A percentile compares a stretch with the other conserved stretches of the same genome.
Evolutionary conservation across 1,140 invertebrate genomes (phyloP).

Genomic region (Heliconius hermathena): DNA sequence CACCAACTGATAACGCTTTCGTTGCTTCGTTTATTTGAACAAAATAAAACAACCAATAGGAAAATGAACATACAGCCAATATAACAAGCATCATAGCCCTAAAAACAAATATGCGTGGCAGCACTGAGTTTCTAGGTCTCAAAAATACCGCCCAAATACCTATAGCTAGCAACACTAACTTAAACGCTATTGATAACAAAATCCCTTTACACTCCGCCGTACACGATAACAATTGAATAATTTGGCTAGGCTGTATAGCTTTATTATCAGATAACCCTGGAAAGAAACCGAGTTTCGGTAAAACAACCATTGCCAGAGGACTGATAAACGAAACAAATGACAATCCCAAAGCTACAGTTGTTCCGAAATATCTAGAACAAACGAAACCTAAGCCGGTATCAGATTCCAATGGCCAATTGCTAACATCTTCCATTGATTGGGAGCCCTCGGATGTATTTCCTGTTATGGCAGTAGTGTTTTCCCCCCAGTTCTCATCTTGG

Average conservation of each 20-base stretch:
- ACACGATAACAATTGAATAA: conserved; percentile 73
- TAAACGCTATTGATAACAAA: conserved; percentile 94
- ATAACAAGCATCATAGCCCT: conserved; percentile 93
- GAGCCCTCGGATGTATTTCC: conserved; percentile 98
- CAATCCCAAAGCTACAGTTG: conserved; percentile 88
- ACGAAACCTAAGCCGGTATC: conserved; percentile 87
- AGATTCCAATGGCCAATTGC: conserved; percentile 89
- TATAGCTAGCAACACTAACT: conserved; percentile 93
- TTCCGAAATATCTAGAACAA: conserved; percentile 90
- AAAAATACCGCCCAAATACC: conserved; percentile 96
- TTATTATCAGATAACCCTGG: conserved; percentile 81
- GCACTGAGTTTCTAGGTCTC: conserved; percentile 89
- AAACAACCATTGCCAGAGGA: conserved; percentile 95
- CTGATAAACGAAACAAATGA: conserved; percentile 93
- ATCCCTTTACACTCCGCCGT: conserved; percentile 89
- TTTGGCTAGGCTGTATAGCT: conserved; percentile 73
- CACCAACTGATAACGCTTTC: conserved; percentile 88
- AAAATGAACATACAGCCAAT: conserved; percentile 95
- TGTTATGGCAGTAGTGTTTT: conserved; percentile 98
- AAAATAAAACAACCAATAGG: conserved; percentile 98
- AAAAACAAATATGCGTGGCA: conserved; percentile 96
- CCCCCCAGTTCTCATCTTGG: conserved; percentile 98
- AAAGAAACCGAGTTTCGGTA: conserved; percentile 94
- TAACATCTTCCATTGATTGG: conserved; percentile 94
- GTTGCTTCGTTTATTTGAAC: conserved; percentile 93